Conservation (phyloP, 2,888 invertebrate species). For the Xylota sylvarum region DNA sequence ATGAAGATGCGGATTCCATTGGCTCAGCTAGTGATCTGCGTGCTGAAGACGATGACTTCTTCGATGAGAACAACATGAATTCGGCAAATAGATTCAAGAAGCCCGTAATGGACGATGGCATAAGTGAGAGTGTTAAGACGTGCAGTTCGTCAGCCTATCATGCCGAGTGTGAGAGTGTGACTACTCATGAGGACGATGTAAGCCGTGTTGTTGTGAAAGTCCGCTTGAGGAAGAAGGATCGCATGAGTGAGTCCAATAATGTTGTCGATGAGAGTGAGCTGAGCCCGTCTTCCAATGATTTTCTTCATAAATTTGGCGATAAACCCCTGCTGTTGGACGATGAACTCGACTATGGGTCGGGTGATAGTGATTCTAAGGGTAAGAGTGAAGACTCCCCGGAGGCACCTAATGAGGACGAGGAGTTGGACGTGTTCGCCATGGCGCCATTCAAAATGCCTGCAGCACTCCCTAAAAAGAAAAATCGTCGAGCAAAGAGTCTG, state of each 20-base stretch:
- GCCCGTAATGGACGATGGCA: constrained; percentile 85
- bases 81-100: constrained; percentile 81
- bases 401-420: constrained; percentile 81
- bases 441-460: constrained; percentile 87
- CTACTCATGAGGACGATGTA: constrained; percentile 87
- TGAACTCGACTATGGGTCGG: constrained; percentile 89
- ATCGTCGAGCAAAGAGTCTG: constrained; percentile 68
- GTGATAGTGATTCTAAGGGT: constrained; percentile 80
- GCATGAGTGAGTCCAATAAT: constrained; percentile 78
- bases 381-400: constrained; percentile 80
- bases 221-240: constrained; percentile 85
- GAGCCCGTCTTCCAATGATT: constrained; percentile 85
- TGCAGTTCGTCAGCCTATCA: constrained; percentile 90
- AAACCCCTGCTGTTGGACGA: constrained; percentile 91
- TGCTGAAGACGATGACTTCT: constrained; percentile 86
- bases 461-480: constrained; percentile 80
- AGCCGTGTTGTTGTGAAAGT: constrained; percentile 86
- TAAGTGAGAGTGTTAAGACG: constrained; percentile 88
- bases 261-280: constrained; percentile 86
- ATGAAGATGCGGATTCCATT: constrained; percentile 89
- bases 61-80: constrained; percentile 84
- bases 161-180: constrained; percentile 90
- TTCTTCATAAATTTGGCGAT: constrained; percentile 91
- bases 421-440: constrained; percentile 89
- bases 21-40: constrained; percentile 90